These are phyloP conservation scores for Columba guinea DNA, from an alignment of 2,797 vertebrate genomes.

Conservation along the genomic window DNA sequence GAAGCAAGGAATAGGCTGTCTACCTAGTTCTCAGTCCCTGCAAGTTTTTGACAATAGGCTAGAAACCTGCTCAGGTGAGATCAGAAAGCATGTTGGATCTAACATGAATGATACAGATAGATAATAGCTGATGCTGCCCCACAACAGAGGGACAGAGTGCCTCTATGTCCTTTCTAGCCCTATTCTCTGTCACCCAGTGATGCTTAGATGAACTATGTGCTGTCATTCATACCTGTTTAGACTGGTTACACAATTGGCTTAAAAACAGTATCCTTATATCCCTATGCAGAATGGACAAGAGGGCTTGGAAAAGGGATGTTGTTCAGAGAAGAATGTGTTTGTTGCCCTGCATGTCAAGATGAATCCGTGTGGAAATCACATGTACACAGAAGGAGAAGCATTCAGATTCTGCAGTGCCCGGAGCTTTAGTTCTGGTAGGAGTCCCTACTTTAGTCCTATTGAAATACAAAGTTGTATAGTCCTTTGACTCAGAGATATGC, in stretches of 20 bases:
- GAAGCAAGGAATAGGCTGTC: background rate
- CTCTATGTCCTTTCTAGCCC: background rate
- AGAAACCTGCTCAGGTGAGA: background rate
- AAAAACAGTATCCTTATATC: background rate
- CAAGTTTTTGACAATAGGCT: background rate
- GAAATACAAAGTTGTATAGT: background rate
- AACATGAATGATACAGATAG: background rate
- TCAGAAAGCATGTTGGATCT: background rate
- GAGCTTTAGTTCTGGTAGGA: background rate
- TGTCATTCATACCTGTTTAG: background rate
- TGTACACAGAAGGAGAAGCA: background rate
- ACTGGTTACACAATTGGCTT: background rate
- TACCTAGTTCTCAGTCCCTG: background rate
- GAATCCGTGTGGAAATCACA: background rate
- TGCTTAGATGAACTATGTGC: background rate
- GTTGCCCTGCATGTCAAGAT: background rate
- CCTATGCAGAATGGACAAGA: background rate
- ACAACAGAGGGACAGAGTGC: background rate
- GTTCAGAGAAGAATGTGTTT: background rate
- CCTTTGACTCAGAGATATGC: background rate
- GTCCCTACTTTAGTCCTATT: background rate
- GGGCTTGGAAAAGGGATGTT: background rate
- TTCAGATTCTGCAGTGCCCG: background rate
- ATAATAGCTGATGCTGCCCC: background rate
- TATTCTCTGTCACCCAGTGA: background rate